These are phyloP conservation scores for Helogale parvula DNA, from an alignment of 2,113 vertebrate genomes.

Conservation along the genomic window DNA sequence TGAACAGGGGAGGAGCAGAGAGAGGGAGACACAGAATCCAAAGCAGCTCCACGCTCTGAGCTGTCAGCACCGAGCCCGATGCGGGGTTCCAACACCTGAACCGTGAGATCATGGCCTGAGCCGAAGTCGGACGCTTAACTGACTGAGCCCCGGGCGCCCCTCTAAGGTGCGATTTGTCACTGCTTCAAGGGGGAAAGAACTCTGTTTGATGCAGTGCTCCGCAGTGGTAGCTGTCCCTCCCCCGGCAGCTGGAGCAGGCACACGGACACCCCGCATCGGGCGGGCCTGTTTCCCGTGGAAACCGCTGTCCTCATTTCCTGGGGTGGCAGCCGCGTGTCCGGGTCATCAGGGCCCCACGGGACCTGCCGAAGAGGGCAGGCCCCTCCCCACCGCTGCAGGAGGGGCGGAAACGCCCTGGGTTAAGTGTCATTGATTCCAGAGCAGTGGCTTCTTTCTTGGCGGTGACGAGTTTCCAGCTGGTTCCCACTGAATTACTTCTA, in stretches of 20 bases:
- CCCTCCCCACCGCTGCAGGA: accelerated
- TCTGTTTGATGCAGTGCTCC: accelerated
- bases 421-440: conserved; percentile 16
- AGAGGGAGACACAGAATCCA: too few relatives aligned
- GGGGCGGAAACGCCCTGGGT: not conserved
- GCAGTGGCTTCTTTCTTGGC: not conserved
- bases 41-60: too few relatives aligned
- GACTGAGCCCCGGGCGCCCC: too few relatives aligned
- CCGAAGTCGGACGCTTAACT: too few relatives aligned
- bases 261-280: accelerated
- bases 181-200: not conserved
- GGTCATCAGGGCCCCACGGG: not conserved
- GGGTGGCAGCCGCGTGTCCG: accelerated
- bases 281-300: too few relatives aligned
- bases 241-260: not conserved
- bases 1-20: too few relatives aligned
- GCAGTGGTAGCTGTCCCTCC: too few relatives aligned
- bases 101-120: too few relatives aligned
- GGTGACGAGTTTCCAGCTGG: not conserved
- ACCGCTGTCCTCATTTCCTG: accelerated
- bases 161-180: not conserved
- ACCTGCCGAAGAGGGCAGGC: accelerated
- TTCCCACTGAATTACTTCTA: conserved; percentile 22
- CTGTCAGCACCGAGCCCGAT: too few relatives aligned
- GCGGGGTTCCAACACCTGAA: too few relatives aligned